These are phyloP conservation scores for Rana temporaria DNA, from an alignment of 2,113 vertebrate genomes.

Conservation along the genomic window DNA sequence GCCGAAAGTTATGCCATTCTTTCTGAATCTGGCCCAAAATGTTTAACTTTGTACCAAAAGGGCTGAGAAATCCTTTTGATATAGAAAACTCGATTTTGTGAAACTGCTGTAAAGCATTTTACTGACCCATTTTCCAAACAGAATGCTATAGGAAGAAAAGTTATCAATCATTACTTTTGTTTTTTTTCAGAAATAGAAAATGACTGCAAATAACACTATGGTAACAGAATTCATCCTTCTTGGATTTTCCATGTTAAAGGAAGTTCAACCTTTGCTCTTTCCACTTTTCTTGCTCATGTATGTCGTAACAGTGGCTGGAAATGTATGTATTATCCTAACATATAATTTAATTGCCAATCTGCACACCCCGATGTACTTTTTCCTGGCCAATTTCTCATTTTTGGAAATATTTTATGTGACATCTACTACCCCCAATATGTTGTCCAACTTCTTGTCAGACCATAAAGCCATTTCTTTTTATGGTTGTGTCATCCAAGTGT, in stretches of 20 bases:
- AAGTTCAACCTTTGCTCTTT: too few relatives aligned
- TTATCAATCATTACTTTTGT: background rate
- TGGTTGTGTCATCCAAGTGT: slow-evolving; percentile 8
- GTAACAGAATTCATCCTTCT: slow-evolving; percentile 20
- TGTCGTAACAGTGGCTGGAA: background rate
- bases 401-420: slow-evolving; percentile 15
- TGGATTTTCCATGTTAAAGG: background rate
- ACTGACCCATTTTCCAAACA: too few relatives aligned
- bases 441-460: background rate
- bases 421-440: background rate
- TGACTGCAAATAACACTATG: background rate
- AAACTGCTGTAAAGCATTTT: too few relatives aligned
- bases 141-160: too few relatives aligned
- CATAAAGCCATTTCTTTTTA: slow-evolving; percentile 14
- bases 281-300: slow-evolving; percentile 3
- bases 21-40: too few relatives aligned
- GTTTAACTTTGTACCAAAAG: too few relatives aligned
- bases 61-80: too few relatives aligned
- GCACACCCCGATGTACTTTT: too few relatives aligned
- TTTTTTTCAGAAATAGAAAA: background rate
- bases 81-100: too few relatives aligned
- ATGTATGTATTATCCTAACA: background rate
- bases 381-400: slow-evolving; percentile 21
- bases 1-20: too few relatives aligned
- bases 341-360: background rate